Conservation (phyloP, 2,113 vertebrate species). For the Cathartes aura region DNA sequence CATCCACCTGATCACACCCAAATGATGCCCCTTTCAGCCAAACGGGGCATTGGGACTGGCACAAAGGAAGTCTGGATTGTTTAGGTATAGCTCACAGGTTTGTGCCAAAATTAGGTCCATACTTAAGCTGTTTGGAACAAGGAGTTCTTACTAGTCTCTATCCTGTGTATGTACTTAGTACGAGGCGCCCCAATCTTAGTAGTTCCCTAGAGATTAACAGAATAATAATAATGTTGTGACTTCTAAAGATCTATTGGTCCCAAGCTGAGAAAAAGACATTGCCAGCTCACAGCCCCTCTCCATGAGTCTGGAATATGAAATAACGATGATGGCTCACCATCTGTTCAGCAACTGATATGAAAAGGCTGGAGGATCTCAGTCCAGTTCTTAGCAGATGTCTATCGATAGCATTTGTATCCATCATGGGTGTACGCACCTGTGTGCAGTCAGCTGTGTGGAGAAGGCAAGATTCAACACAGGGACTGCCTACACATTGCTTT, state of each 20-base stretch:
- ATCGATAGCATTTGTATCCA: neutral
- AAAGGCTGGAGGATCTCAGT: neutral
- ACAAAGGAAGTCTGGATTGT: neutral
- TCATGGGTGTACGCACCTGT: neutral
- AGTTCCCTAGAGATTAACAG: neutral
- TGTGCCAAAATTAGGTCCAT: neutral
- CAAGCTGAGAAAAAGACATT: constrained; percentile 39
- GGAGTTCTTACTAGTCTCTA: neutral
- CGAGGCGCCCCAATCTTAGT: rapidly evolving
- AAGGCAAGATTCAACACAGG: neutral
- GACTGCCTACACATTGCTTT: neutral
- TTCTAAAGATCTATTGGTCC: constrained; percentile 15
- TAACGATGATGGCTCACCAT: constrained; percentile 7
- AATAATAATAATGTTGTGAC: constrained; percentile 25
- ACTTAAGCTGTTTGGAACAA: neutral
- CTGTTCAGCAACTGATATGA: neutral
- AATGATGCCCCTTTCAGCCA: rapidly evolving
- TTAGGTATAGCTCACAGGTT: neutral
- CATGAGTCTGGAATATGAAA: neutral
- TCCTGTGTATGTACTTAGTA: neutral
- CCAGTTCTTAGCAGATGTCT: neutral
- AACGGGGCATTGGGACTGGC: neutral
- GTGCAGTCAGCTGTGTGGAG: neutral
- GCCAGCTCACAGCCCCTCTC: constrained; percentile 2
- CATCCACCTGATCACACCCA: neutral